Evolutionary conservation across 1,140 invertebrate species (phyloP).

Genomic region (Papilio glaucus): DNA sequence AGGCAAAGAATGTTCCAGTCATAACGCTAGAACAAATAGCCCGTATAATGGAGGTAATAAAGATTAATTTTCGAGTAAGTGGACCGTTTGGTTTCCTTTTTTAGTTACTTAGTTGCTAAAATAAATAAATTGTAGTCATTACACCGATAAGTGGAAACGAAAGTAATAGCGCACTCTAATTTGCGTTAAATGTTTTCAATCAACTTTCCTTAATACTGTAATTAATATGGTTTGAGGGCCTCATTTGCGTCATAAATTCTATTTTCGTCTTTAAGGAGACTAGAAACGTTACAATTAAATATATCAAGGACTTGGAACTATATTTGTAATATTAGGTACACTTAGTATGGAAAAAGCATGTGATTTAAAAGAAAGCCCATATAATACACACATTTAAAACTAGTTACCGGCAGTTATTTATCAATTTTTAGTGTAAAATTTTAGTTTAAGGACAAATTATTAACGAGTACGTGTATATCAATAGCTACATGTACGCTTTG

Average conservation of each 20-base stretch:
- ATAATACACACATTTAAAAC: too few relatives aligned
- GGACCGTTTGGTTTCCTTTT: constrained; percentile 23
- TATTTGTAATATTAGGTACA: too few relatives aligned
- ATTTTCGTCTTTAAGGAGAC: not conserved
- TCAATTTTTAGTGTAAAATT: too few relatives aligned
- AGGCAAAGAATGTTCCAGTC: constrained; percentile 29
- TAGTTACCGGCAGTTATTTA: too few relatives aligned
- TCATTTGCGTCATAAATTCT: not conserved
- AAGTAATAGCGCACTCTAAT: constrained; percentile 22
- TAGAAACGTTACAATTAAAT: too few relatives aligned
- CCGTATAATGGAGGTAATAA: constrained; percentile 33
- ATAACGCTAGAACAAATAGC: constrained; percentile 32
- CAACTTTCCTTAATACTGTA: constrained; percentile 11
- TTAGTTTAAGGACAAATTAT: too few relatives aligned
- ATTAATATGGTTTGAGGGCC: not conserved
- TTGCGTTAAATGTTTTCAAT: constrained; percentile 16
- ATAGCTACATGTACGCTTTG: too few relatives aligned
- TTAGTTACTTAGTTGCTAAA: constrained; percentile 33
- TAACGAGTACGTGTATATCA: too few relatives aligned
- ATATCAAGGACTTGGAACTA: not conserved
- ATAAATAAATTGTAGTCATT: constrained; percentile 37
- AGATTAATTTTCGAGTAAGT: constrained; percentile 35
- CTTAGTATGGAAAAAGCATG: too few relatives aligned
- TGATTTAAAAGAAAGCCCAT: too few relatives aligned
- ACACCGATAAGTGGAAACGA: constrained; percentile 14